phyloP scores from a whole-genome alignment of 2,113 vertebrate species.

The Arothron firmamentum region DNA sequence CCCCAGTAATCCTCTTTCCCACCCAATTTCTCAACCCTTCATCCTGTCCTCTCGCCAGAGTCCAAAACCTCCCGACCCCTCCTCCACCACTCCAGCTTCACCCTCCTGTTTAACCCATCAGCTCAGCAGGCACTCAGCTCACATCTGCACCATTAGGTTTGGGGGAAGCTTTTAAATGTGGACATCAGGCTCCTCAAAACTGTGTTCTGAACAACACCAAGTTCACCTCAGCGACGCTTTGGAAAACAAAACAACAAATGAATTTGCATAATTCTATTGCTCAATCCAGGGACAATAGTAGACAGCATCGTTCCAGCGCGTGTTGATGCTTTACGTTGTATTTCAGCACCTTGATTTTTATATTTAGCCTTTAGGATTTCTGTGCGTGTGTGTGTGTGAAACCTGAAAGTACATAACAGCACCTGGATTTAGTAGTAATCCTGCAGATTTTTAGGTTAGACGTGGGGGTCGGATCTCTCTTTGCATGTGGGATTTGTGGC shows the following conservation, averaged over 20 bases:
- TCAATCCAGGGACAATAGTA: too few species aligned
- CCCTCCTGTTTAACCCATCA: constrained; percentile 54
- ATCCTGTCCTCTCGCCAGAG: constrained; percentile 13
- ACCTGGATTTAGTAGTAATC: constrained; percentile 61
- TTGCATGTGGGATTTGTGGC: constrained; percentile 41
- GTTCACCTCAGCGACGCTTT: background rate
- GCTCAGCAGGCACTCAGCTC: constrained; percentile 41
- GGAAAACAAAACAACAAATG: background rate
- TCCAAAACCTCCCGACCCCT: constrained; percentile 1
- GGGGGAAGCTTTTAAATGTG: constrained; percentile 35
- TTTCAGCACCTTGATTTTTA: too few species aligned
- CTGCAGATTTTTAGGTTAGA: constrained; percentile 37
- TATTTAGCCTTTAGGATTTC: background rate
- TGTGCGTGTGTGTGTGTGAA: constrained; percentile 6
- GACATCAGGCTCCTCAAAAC: constrained; percentile 48
- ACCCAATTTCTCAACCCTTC: constrained; percentile 30
- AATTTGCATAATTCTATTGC: too few species aligned
- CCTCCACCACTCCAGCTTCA: background rate
- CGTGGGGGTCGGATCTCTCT: constrained; percentile 32
- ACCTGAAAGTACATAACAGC: constrained; percentile 31
- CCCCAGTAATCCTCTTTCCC: constrained; percentile 32
- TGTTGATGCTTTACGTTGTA: background rate
- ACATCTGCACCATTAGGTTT: constrained; percentile 53
- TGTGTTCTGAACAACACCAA: too few species aligned
- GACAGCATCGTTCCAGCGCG: too few species aligned